Evolutionary conservation across 2,113 vertebrate genomes (phyloP), one percentile per base, ranked within the genome.

Genomic region (Pterocles gutturalis): DNA sequence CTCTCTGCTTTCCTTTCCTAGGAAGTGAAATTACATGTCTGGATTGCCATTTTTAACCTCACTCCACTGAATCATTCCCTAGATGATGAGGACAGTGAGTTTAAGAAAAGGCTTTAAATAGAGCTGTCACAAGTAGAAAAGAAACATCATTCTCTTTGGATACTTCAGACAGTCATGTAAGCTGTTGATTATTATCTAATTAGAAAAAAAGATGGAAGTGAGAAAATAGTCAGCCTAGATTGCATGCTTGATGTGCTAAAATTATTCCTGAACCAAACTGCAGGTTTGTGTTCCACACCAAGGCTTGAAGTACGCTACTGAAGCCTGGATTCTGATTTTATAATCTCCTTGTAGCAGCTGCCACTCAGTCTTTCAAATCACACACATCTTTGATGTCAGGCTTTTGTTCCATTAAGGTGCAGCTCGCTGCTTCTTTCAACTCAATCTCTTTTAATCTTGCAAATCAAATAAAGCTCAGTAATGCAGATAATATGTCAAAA

Each of bases 381-480:
- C 49, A 82, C 24, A 82, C 6, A 65, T 90, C 82, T 96, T 88
- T 96, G 94, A 96, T 97, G 80, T 93, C 89, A 95, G 64, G 71
- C 41, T 91, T 48, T 95, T 96, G 70, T 96, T 97, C 93, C 91
- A 89, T 89, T 87, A 91, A 89, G 78, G 91, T 93, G 78, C 73
- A 98, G 93, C 87, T 97, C 89, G 86, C 75, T 87, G 77, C 69
- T 96, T 96, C 66, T 96, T 95, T 97, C 48, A 79, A 81, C 83
- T 90, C 72, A 91, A 92, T 90, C 65, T 78, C 89, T 86, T 97
- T 96, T 95, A 97, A 96, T 97, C 85, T 91, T 97, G 58, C 85
- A 97, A 97, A 97, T 96, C 95, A 96, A 98, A 97, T 95, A 97
- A 97, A 94, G 69, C 89, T 98, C 95, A 96, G 83, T 80, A 98